Conservation (phyloP, 2,113 vertebrate genomes). For the Tringa solitaria region DNA sequence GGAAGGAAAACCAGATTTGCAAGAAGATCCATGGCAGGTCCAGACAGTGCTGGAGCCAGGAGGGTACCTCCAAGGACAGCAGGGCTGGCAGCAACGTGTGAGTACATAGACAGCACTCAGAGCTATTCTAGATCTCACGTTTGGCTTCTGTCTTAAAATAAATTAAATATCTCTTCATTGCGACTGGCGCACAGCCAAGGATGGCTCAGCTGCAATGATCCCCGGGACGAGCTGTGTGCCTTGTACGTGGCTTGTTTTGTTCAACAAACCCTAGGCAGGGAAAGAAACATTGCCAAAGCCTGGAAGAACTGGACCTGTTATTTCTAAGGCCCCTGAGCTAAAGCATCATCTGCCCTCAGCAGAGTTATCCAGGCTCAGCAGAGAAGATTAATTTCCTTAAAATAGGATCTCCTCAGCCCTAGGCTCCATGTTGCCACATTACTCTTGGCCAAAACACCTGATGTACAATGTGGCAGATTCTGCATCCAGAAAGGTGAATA, state of each 20-base stretch:
- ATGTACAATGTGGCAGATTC: background rate
- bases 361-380: background rate
- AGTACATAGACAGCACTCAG: background rate
- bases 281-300: background rate
- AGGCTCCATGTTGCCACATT: background rate
- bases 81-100: accelerated
- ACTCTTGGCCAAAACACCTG: background rate
- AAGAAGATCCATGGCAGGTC: background rate
- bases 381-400: background rate
- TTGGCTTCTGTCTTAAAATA: background rate
- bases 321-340: background rate
- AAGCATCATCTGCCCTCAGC: background rate
- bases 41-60: accelerated
- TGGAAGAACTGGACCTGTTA: background rate
- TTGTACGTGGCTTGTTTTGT: background rate
- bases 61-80: background rate
- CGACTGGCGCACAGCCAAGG: background rate
- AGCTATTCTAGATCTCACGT: background rate
- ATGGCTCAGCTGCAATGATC: background rate
- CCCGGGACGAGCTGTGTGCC: background rate
- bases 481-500: accelerated
- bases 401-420: background rate
- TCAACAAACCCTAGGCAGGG: background rate
- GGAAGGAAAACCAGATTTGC: background rate
- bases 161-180: background rate